Percentiles rank a stretch among this genome's conserved stretches.
Evolutionary conservation across 2,797 vertebrate species (phyloP).

Genomic region (Eidolon dupreanum): DNA sequence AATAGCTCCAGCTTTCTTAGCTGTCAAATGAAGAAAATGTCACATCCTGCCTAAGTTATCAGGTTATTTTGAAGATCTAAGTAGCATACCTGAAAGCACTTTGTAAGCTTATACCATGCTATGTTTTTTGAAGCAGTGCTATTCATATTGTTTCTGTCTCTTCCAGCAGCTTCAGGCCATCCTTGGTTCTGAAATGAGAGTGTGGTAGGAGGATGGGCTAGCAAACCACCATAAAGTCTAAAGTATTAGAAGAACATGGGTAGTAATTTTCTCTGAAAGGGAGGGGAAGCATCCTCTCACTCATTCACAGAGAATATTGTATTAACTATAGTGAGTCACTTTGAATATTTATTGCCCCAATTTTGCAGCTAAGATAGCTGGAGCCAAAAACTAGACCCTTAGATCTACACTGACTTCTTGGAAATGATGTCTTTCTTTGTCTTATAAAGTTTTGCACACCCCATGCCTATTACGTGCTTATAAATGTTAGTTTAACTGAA

Average conservation of each 20-base stretch:
- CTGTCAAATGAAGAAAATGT: not conserved
- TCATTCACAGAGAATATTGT: not conserved
- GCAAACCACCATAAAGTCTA: not conserved
- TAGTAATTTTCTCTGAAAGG: conserved; percentile 34
- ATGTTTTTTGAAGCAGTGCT: not conserved
- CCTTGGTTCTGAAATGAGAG: not conserved
- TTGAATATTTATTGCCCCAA: not conserved
- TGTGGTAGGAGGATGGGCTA: not conserved
- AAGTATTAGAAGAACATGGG: not conserved
- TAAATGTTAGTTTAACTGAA: conserved; percentile 23
- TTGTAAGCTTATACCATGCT: not conserved
- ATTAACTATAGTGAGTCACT: not conserved
- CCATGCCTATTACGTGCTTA: not conserved
- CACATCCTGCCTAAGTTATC: not conserved
- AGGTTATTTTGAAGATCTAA: not conserved
- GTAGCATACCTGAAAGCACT: not conserved
- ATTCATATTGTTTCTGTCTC: not conserved
- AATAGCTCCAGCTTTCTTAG: not conserved
- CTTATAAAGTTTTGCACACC: not conserved
- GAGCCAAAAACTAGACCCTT: not conserved
- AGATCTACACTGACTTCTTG: not conserved
- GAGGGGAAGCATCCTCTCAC: conserved; percentile 1
- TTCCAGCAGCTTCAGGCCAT: not conserved
- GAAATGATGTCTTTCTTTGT: not conserved
- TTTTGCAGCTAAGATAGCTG: not conserved